phyloP scores from a whole-genome alignment of 2,113 vertebrate species.

The Trogon surrucura region DNA sequence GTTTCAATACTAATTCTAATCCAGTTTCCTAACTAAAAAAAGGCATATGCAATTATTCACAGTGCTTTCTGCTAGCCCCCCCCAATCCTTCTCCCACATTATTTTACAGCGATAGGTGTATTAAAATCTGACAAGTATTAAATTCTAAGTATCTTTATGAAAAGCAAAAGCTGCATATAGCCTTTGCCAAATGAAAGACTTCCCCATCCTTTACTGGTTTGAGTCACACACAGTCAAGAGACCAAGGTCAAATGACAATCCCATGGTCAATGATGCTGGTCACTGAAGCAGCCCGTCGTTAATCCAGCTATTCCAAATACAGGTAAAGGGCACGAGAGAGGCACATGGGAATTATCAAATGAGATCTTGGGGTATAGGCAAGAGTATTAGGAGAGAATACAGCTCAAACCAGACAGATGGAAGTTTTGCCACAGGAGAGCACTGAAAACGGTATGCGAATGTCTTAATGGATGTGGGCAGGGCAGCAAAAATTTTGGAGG shows the following conservation, averaged over 20 bases:
- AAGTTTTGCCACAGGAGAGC: not conserved
- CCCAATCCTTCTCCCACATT: not conserved
- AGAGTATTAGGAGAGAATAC: not conserved
- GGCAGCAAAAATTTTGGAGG: not conserved
- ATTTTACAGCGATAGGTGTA: not conserved
- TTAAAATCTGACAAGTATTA: not conserved
- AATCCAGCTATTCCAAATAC: not conserved
- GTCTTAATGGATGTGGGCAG: not conserved
- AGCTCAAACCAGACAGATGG: not conserved
- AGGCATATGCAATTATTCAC: not conserved
- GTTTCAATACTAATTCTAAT: not conserved
- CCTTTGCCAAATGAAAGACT: not conserved
- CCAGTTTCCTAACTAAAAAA: not conserved
- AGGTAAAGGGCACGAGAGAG: not conserved
- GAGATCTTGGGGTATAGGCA: not conserved
- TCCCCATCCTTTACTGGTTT: not conserved
- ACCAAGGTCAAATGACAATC: not conserved
- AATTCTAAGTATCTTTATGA: not conserved
- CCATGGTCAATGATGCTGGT: too few relatives aligned
- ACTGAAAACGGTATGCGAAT: not conserved
- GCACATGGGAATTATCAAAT: not conserved
- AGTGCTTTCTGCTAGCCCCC: not conserved
- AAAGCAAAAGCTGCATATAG: not conserved
- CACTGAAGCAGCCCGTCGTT: not conserved
- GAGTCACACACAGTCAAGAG: rapidly evolving